These are phyloP conservation scores for Oreochromis niloticus DNA, from an alignment of 2,113 vertebrate genomes.

Conservation along the genomic window DNA sequence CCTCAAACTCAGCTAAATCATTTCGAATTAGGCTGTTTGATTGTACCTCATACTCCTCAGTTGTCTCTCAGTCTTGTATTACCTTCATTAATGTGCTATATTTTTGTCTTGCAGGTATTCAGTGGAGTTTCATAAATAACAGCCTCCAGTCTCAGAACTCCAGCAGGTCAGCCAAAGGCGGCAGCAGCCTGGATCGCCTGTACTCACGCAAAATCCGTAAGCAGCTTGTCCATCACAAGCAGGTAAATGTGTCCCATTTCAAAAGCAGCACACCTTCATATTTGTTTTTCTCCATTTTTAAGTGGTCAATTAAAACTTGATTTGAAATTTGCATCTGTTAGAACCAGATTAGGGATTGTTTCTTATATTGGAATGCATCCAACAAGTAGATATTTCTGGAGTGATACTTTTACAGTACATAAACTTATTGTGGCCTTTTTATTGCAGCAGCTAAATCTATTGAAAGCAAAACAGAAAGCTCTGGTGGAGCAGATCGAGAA, in stretches of 20 bases:
- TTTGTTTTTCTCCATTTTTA: background rate
- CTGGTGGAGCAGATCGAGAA: constrained; percentile 99
- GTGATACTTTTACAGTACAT: background rate
- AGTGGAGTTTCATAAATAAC: constrained; percentile 99
- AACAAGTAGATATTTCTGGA: background rate
- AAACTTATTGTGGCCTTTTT: constrained; percentile 69
- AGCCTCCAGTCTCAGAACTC: constrained; percentile 91
- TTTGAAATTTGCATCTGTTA: background rate
- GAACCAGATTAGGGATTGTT: background rate
- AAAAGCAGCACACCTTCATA: background rate
- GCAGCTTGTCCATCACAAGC: constrained; percentile 97
- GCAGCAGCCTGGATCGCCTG: constrained; percentile 91
- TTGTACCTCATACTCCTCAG: background rate
- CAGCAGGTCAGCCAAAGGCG: constrained; percentile 88
- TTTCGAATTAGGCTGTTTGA: background rate
- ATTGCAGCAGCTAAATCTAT: constrained; percentile 97
- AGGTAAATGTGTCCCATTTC: constrained; percentile 81
- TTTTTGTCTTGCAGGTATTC: constrained; percentile 74
- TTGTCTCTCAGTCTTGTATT: background rate
- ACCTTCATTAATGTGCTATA: background rate
- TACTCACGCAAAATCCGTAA: constrained; percentile 98
- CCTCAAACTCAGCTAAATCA: background rate
- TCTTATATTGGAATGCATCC: background rate
- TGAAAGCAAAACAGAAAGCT: constrained; percentile 99
- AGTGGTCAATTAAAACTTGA: background rate